Base-by-base conservation (phyloP, 1,140 invertebrate genomes). In the Drosophila asahinai region DNA sequence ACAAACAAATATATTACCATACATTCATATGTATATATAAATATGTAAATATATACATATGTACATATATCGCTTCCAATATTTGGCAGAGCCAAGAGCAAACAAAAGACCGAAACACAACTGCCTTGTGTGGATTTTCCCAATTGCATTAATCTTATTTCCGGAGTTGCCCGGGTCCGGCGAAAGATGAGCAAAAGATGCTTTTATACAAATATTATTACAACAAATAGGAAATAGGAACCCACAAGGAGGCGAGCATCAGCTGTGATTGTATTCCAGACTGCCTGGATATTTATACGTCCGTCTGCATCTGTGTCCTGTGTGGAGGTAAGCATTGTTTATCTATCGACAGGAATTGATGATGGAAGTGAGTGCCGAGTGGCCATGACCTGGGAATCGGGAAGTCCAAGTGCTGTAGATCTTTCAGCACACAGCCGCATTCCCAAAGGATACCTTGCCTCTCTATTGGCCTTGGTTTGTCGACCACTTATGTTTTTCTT, bases 81-180 rank as follows among this genome's bases (percentile, higher is more conserved):
- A 72, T 65, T 68, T 62, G 74, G 27, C 66, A 47, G 51, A 58
- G 30, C 60, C 66, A 54, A 57, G 47, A 55, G 47, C 47, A 79
- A 80, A 79, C 67, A 80, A 49, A 49, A 59, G 54, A 62, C 43
- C 42, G 36, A 52, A 55, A 17, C 47, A 40, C 51, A 68, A 70
- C 51, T 80, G 72, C 45, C 49, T 62, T 54, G 65, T 54, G 66
- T 49, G 72, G 51, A 47, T 77, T 83, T 86, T 83, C 83, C 80
- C 83, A 87, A 87, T 83, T 89, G 83, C 81, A 87, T 87, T 87
- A 84, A 84, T 87, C 77, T 77, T 75, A 55, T 67, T 89, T 89
- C 67, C 72, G 51, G 33, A 52, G 43, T 48, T 33, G 36, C 36
- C 33, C 42, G 15, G 22, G 47, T 57, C 66, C 62, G 71, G 79